Percentiles rank a stretch among this genome's conserved stretches.
These are phyloP conservation scores for Puffinus mauretanicus DNA, from an alignment of 2,113 vertebrate genomes.

Conservation along the genomic window DNA sequence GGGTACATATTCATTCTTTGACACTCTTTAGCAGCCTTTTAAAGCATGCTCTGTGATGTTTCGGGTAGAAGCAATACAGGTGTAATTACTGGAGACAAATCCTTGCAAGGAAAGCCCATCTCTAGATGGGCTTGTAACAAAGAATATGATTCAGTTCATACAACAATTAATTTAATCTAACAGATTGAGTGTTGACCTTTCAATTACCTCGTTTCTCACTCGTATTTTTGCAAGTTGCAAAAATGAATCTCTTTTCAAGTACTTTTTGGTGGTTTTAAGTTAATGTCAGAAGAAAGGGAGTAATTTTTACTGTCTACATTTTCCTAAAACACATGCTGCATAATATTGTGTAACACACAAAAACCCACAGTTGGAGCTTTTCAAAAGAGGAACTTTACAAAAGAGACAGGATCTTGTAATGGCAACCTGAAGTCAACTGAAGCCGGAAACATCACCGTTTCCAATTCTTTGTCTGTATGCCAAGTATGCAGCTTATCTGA, in stretches of 20 bases:
- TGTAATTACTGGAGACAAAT: neutral
- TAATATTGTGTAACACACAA: neutral
- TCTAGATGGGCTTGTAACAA: neutral
- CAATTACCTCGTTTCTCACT: neutral
- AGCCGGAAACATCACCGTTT: neutral
- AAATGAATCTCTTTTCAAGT: neutral
- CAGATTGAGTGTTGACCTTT: neutral
- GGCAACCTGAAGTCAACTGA: slow-evolving; percentile 3
- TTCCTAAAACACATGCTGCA: neutral
- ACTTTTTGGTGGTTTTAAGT: neutral
- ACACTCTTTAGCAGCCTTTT: neutral
- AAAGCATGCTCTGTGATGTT: neutral
- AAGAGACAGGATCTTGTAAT: neutral
- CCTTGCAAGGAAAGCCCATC: neutral
- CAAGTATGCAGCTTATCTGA: slow-evolving; percentile 60
- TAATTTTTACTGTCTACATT: neutral
- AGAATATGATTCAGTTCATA: neutral
- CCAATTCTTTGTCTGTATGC: slow-evolving; percentile 22
- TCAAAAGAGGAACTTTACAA: neutral
- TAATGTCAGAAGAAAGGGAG: neutral
- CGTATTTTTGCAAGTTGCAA: neutral
- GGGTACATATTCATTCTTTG: neutral
- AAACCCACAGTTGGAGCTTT: neutral
- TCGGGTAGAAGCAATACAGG: neutral
- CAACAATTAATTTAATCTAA: neutral